These are phyloP conservation scores for Macquaria ambigua DNA, from an alignment of 2,113 vertebrate genomes.

Conservation along the genomic window DNA sequence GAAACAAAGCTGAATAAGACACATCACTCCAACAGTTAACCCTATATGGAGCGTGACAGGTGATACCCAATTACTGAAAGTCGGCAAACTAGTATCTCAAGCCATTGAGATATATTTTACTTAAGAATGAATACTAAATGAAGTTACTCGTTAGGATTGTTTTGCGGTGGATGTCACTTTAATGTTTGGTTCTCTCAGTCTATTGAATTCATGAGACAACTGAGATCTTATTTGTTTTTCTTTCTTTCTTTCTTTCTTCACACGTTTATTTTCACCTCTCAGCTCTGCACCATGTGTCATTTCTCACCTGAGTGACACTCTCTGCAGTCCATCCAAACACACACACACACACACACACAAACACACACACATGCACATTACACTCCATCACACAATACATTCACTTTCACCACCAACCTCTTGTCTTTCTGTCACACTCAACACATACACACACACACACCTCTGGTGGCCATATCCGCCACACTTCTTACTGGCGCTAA, in stretches of 20 bases:
- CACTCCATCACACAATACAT: slow-evolving; percentile 22
- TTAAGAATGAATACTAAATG: slow-evolving; percentile 44
- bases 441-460: slow-evolving; percentile 48
- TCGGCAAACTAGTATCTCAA: slow-evolving; percentile 42
- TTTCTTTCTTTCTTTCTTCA: not conserved
- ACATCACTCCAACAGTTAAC: slow-evolving; percentile 22
- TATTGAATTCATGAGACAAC: slow-evolving; percentile 35
- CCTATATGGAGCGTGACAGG: slow-evolving; percentile 55
- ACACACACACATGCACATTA: slow-evolving; percentile 24
- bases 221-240: slow-evolving; percentile 40
- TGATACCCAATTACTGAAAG: slow-evolving; percentile 66
- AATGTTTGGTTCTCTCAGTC: slow-evolving; percentile 38
- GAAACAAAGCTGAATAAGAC: slow-evolving; percentile 40
- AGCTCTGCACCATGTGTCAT: slow-evolving; percentile 48
- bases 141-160: slow-evolving; percentile 51
- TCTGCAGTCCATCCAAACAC: slow-evolving; percentile 61
- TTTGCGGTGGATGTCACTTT: slow-evolving; percentile 19
- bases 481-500: slow-evolving; percentile 85
- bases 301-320: slow-evolving; percentile 71
- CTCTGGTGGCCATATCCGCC: slow-evolving; percentile 77
- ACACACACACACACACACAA: slow-evolving; percentile 32
- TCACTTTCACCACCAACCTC: slow-evolving; percentile 46
- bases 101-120: slow-evolving; percentile 15
- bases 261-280: slow-evolving; percentile 33
- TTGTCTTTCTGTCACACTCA: slow-evolving; percentile 30